These are phyloP conservation scores for Priocnemis perturbator DNA, from an alignment of 2,888 invertebrate genomes.

Conservation along the genomic window DNA sequence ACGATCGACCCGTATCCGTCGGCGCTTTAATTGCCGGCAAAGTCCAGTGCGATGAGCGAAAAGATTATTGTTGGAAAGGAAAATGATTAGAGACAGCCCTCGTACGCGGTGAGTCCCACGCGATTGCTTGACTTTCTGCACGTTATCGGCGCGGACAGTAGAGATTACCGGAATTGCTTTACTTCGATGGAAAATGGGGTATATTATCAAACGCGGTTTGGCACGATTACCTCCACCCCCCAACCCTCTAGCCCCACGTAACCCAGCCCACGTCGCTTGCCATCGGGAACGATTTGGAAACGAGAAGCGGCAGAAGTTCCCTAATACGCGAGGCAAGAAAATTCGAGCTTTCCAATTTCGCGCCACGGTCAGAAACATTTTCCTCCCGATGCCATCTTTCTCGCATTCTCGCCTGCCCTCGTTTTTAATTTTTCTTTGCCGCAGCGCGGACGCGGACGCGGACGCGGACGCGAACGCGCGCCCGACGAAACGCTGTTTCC, in stretches of 20 bases:
- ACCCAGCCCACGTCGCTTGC: constrained; percentile 10
- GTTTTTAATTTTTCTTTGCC: not conserved
- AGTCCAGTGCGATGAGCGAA: too few relatives aligned
- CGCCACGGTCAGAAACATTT: constrained; percentile 27
- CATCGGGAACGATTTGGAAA: constrained; percentile 40
- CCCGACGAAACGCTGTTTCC: too few relatives aligned
- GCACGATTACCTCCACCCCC: constrained; percentile 49
- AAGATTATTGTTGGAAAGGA: not conserved
- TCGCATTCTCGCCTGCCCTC: not conserved
- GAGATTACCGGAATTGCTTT: constrained; percentile 56
- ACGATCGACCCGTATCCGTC: too few relatives aligned
- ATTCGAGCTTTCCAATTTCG: not conserved
- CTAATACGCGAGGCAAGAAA: constrained; percentile 34
- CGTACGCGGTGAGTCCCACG: constrained; percentile 5
- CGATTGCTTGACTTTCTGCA: constrained; percentile 44
- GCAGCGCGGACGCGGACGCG: too few relatives aligned
- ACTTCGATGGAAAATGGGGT: constrained; percentile 43
- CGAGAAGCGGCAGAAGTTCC: constrained; percentile 47
- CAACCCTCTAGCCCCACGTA: not conserved
- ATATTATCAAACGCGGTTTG: constrained; percentile 57
- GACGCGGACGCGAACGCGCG: too few relatives aligned
- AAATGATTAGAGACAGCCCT: constrained; percentile 4
- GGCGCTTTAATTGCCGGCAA: too few relatives aligned
- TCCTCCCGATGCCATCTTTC: constrained; percentile 16
- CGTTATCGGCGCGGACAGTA: constrained; percentile 51